Evolutionary conservation across 2,888 invertebrate species (phyloP).

Genomic region (Polyploca ridens): DNA sequence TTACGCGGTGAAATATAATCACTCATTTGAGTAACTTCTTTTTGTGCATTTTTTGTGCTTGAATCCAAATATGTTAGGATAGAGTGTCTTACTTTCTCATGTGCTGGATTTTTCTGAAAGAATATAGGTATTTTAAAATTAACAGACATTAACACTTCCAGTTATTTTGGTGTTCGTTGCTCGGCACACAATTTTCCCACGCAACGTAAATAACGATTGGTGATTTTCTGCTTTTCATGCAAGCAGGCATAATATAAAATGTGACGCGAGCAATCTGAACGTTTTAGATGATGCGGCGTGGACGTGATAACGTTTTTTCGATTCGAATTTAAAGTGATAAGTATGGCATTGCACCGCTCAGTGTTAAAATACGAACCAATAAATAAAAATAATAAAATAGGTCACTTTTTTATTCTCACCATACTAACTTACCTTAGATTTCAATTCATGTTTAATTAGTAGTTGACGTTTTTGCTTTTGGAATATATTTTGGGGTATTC

Average conservation of each 20-base stretch:
- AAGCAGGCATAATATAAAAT: no score
- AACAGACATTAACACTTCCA: no score
- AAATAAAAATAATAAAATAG: neutral
- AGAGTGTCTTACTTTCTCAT: constrained; percentile 74
- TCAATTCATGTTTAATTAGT: constrained; percentile 82
- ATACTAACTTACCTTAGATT: constrained; percentile 78
- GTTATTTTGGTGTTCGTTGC: no score
- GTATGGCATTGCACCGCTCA: no score
- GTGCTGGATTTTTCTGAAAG: constrained; percentile 78
- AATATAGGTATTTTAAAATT: neutral
- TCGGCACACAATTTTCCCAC: no score
- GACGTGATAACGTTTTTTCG: no score
- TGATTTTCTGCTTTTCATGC: no score
- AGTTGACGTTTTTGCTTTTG: constrained; percentile 83
- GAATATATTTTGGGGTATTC: constrained; percentile 82
- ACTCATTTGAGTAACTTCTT: constrained; percentile 39
- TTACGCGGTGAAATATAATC: constrained; percentile 64
- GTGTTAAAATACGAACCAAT: neutral
- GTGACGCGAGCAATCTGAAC: no score
- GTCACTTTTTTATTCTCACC: neutral
- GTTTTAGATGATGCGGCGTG: no score
- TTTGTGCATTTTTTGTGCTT: constrained; percentile 51
- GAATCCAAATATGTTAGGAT: constrained; percentile 75
- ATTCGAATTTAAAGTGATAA: no score
- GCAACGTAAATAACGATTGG: no score